Base-by-base conservation (phyloP, 2,888 invertebrate species). In the Drosophila neotestacea region DNA sequence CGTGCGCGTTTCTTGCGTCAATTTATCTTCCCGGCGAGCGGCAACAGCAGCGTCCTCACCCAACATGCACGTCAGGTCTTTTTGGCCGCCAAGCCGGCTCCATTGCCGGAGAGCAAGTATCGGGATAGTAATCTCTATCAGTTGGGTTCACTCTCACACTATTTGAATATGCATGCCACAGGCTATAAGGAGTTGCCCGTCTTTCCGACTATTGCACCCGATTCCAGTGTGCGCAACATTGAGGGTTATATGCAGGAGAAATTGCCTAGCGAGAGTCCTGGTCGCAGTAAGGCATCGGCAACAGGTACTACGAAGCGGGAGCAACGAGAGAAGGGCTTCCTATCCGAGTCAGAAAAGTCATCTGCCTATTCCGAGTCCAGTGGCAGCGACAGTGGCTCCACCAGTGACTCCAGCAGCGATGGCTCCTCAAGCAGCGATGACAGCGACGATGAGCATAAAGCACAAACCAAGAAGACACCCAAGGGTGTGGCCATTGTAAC, bases 101-200 rank as follows among this genome's bases (percentile, higher is more conserved):
- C 99, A 0, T 94, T 97, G 7, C 93, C 98, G 27, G 95, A 97
- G 89, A 97, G 98, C 48, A 96, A 95, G 89, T 97, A 96, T 87
- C 96, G 96, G 93, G 96, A 96, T 85, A 94, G 96, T 41, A 96
- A 97, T 91, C 95, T 96, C 85, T 98, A 96, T 92, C 98, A 99
- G 82, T 93, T 99, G 88, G 99, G 99, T 2, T 97, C 98, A 0
- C 93, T 99, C 60, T 99, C 99, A 0, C 99, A 99, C 93, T 97
- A 98, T 91, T 94, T 99, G 68, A 98, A 98, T 87, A 94, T 95
- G 85, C 94, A 96, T 65, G 97, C 98, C 1, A 94, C 93, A 39
- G 98, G 98, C 4, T 99, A 99, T 93, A 95, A 97, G 73, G 95
- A 98, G 66, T 94, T 99, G 79, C 98, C 99, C 0, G 92, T 94